Evolutionary conservation across 2,888 invertebrate genomes (phyloP).

Genomic region (Catocala sponsa): DNA sequence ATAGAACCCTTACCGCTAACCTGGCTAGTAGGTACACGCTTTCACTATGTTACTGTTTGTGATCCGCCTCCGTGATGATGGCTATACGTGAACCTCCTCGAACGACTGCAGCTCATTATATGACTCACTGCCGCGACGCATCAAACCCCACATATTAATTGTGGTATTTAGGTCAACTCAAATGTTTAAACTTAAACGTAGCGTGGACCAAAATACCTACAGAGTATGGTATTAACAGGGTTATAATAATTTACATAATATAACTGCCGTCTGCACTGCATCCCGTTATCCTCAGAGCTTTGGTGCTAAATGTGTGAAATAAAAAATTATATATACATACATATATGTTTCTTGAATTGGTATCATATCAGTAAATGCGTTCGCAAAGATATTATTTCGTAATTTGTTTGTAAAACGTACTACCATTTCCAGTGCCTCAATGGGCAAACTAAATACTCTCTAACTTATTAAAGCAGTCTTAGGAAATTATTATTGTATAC

Average conservation of each 20-base stretch:
- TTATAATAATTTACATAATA: constrained; percentile 42
- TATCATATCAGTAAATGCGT: too few species aligned
- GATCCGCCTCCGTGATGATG: constrained; percentile 12
- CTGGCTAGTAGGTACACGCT: constrained; percentile 32
- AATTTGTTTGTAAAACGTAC: too few species aligned
- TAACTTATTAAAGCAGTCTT: too few species aligned
- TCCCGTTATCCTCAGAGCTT: constrained; percentile 33
- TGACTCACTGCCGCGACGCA: constrained; percentile 15
- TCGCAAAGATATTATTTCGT: too few species aligned
- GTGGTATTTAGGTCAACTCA: constrained; percentile 22
- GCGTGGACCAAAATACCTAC: constrained; percentile 15
- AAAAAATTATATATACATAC: too few species aligned
- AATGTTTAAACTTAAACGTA: constrained; percentile 21
- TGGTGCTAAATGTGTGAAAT: too few species aligned
- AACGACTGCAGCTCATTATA: constrained; percentile 2
- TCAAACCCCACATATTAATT: constrained; percentile 5
- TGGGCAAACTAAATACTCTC: too few species aligned
- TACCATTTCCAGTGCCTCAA: too few species aligned
- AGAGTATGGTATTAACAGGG: constrained; percentile 20
- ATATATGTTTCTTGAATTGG: too few species aligned
- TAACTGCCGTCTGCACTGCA: constrained; percentile 24
- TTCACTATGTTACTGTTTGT: constrained; percentile 33
- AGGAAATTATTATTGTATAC: too few species aligned
- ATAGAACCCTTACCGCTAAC: constrained; percentile 28
- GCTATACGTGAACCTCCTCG: background rate